phyloP scores from a whole-genome alignment of 2,888 invertebrate species.

The Tenthredo scrophulariae region DNA sequence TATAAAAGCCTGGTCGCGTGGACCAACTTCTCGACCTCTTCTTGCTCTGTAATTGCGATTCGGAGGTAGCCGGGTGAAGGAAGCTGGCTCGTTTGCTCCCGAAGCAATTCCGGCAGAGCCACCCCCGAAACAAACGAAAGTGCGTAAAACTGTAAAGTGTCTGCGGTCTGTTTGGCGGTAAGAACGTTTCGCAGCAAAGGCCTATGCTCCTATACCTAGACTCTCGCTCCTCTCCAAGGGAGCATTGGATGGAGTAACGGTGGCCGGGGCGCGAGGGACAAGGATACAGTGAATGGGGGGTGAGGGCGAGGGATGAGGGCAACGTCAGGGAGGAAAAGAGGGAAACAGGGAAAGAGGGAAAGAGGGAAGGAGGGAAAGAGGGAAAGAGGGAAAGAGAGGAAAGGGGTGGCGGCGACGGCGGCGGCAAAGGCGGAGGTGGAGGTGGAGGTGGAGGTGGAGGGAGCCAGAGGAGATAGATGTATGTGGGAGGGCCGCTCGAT shows the following conservation, averaged over 20 bases:
- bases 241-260: slow-evolving; percentile 64
- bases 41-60: slow-evolving; percentile 46
- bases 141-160: slow-evolving; percentile 74
- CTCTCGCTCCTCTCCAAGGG: slow-evolving; percentile 55
- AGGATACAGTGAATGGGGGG: slow-evolving; percentile 63
- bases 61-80: slow-evolving; percentile 44
- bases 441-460: slow-evolving; percentile 67
- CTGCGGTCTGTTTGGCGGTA: slow-evolving; percentile 68
- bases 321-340: slow-evolving; percentile 61
- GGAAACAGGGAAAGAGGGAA: slow-evolving; percentile 62
- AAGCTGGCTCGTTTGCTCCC: slow-evolving; percentile 63
- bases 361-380: slow-evolving; percentile 66
- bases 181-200: slow-evolving; percentile 65
- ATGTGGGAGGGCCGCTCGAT: slow-evolving; percentile 78
- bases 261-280: slow-evolving; percentile 60
- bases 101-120: slow-evolving; percentile 76
- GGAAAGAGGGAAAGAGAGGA: slow-evolving; percentile 67
- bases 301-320: slow-evolving; percentile 57
- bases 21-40: slow-evolving; percentile 35
- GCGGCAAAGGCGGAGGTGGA: slow-evolving; percentile 54
- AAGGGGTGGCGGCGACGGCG: slow-evolving; percentile 52
- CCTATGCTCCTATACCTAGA: slow-evolving; percentile 56
- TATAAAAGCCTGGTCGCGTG: slow-evolving; percentile 26
- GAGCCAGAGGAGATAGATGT: slow-evolving; percentile 77
- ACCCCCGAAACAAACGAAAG: slow-evolving; percentile 71